These are phyloP conservation scores for Hemistola chrysoprasaria DNA, from an alignment of 2,888 invertebrate genomes.

Conservation along the genomic window DNA sequence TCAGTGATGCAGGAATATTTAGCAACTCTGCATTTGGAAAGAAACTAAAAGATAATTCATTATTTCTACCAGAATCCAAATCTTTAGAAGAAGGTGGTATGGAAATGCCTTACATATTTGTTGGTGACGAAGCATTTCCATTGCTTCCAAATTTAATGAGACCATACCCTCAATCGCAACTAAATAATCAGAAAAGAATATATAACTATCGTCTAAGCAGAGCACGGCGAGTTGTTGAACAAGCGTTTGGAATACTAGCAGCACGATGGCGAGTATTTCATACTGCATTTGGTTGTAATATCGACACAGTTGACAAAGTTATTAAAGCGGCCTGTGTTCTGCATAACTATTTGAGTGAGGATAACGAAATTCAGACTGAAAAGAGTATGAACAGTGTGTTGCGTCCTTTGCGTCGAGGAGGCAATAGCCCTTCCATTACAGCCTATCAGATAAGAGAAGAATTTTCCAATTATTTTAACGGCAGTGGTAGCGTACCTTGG, in stretches of 20 bases:
- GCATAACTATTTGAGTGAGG: slow-evolving; percentile 10
- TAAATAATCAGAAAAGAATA: slow-evolving; percentile 10
- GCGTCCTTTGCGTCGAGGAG: slow-evolving; percentile 14
- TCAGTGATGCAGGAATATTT: slow-evolving; percentile 18
- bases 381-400: slow-evolving; percentile 14
- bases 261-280: slow-evolving; percentile 2
- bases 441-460: no score
- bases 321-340: slow-evolving; percentile 16
- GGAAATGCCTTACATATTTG: slow-evolving; percentile 14
- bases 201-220: slow-evolving; percentile 16
- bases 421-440: no score
- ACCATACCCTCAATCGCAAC: slow-evolving; percentile 13
- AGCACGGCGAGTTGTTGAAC: slow-evolving; percentile 12
- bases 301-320: slow-evolving; percentile 16
- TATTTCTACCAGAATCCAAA: slow-evolving; percentile 10
- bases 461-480: no score
- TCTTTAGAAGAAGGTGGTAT: slow-evolving; percentile 10
- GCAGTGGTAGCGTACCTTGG: slow-evolving; percentile 17
- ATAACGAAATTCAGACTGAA: slow-evolving; percentile 14
- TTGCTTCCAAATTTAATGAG: slow-evolving; percentile 15
- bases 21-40: slow-evolving; percentile 11
- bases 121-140: slow-evolving; percentile 23
- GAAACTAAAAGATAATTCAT: slow-evolving; percentile 3
- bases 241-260: slow-evolving; percentile 1
- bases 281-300: slow-evolving; percentile 12